Percentiles rank a stretch among this genome's conserved stretches.
Evolutionary conservation across 53 echinoderm and acorn worm genomes (phyloP).

Genomic region (Luidia sarsii): DNA sequence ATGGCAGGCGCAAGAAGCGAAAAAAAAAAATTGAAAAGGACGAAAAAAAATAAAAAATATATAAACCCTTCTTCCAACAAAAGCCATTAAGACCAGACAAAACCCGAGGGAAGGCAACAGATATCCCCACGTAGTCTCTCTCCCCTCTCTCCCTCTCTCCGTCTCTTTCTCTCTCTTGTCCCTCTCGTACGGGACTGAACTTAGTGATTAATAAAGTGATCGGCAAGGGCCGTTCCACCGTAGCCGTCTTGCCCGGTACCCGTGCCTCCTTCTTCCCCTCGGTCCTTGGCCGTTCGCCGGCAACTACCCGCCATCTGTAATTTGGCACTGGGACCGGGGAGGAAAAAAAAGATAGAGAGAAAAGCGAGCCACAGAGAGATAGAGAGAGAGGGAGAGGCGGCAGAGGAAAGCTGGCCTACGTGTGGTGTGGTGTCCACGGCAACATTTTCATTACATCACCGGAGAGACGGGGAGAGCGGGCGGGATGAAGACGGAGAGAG

Average conservation of each 20-base stretch:
- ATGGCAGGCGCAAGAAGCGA: too few species aligned
- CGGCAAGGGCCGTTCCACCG: slow-evolving; percentile 13
- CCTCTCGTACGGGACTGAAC: slow-evolving; percentile 2
- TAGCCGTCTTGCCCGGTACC: background rate
- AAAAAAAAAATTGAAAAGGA: too few species aligned
- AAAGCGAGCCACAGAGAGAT: too few species aligned
- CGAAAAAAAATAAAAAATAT: too few species aligned
- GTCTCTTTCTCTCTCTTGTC: too few species aligned
- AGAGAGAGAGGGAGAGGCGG: too few species aligned
- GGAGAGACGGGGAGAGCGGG: slow-evolving; percentile 16
- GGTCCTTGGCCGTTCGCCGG: background rate
- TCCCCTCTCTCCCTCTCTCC: slow-evolving; percentile 24
- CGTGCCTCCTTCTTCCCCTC: background rate
- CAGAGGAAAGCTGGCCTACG: too few species aligned
- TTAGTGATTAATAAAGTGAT: slow-evolving; percentile 59
- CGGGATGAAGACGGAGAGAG: too few species aligned
- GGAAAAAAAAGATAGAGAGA: too few species aligned
- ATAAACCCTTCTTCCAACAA: slow-evolving; percentile 51
- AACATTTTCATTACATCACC: slow-evolving; percentile 58
- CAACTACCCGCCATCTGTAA: slow-evolving; percentile 37
- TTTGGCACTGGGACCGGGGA: slow-evolving; percentile 18
- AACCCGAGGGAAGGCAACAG: slow-evolving; percentile 37
- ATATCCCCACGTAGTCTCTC: slow-evolving; percentile 32
- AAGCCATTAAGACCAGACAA: slow-evolving; percentile 37
- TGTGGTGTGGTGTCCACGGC: background rate